A percentile compares a stretch with the other conserved stretches of the same genome.
Conservation (phyloP, 2,888 invertebrate species). For the Melolontha melolontha region DNA sequence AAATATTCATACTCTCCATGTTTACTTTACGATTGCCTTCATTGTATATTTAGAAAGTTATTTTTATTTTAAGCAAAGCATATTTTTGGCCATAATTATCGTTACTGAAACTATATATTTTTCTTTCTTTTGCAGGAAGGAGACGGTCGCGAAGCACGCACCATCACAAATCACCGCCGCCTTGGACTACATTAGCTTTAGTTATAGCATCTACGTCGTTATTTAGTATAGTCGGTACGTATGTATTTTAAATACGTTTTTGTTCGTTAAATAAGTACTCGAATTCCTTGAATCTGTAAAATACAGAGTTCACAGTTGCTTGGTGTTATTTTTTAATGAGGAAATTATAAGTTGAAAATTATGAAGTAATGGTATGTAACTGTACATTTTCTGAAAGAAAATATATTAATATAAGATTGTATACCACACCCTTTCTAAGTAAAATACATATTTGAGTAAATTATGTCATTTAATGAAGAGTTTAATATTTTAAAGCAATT, state of each 20-base stretch:
- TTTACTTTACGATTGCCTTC: neutral
- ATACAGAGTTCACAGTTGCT: no score
- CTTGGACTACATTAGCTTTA: constrained; percentile 64
- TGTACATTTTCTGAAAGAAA: no score
- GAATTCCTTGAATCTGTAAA: no score
- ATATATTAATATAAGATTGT: no score
- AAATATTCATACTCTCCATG: no score
- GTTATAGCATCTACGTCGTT: constrained; percentile 63
- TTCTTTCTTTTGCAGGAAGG: constrained; percentile 61
- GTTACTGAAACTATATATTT: constrained; percentile 31
- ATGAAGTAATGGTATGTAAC: no score
- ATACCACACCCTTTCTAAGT: no score
- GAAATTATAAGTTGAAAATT: no score
- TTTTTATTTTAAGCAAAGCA: neutral
- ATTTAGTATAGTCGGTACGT: constrained; percentile 66
- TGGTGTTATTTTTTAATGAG: no score
- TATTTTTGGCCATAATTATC: constrained; percentile 5
- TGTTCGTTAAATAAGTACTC: neutral
- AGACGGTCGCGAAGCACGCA: constrained; percentile 61
- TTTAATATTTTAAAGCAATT: no score
- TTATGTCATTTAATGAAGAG: no score
- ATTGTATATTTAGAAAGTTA: neutral
- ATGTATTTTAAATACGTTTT: constrained; percentile 28
- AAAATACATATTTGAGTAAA: no score
- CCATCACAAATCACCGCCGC: constrained; percentile 63